Evolutionary conservation across 2,113 vertebrate species (phyloP).

Genomic region (Xiphorhynchus elegans): DNA sequence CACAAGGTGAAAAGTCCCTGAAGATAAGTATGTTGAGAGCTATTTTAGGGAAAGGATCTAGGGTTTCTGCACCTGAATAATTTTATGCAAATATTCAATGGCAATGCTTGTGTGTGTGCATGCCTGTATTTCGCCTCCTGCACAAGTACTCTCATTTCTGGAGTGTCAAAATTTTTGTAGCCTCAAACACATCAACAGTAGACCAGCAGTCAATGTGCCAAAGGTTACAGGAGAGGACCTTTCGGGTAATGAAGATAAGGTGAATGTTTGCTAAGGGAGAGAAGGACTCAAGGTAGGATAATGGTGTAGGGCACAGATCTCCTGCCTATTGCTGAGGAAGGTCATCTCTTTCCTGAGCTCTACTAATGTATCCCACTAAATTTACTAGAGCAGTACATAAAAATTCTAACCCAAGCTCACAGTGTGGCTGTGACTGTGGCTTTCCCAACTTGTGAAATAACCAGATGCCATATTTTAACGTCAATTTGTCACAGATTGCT

Average conservation of each 20-base stretch:
- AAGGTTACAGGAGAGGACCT: background rate
- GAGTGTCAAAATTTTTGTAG: background rate
- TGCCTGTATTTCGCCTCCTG: background rate
- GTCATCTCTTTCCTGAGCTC: background rate
- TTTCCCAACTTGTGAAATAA: background rate
- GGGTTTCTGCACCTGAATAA: background rate
- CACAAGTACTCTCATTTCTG: background rate
- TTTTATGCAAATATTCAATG: background rate
- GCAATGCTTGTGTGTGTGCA: background rate
- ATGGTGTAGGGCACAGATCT: background rate
- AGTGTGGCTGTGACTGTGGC: background rate
- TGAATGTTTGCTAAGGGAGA: background rate
- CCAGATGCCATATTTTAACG: background rate
- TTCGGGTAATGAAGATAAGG: background rate
- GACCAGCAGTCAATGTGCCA: background rate
- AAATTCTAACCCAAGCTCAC: background rate
- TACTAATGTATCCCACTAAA: background rate
- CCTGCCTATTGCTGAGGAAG: background rate
- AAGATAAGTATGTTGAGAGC: background rate
- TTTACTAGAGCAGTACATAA: background rate
- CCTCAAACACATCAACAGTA: background rate
- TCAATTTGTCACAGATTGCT: background rate
- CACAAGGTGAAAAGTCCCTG: conserved; percentile 17
- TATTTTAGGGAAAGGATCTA: background rate
- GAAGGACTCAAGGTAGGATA: background rate